These are phyloP conservation scores for Isurus oxyrinchus DNA, from an alignment of 2,113 vertebrate genomes.

Conservation along the genomic window DNA sequence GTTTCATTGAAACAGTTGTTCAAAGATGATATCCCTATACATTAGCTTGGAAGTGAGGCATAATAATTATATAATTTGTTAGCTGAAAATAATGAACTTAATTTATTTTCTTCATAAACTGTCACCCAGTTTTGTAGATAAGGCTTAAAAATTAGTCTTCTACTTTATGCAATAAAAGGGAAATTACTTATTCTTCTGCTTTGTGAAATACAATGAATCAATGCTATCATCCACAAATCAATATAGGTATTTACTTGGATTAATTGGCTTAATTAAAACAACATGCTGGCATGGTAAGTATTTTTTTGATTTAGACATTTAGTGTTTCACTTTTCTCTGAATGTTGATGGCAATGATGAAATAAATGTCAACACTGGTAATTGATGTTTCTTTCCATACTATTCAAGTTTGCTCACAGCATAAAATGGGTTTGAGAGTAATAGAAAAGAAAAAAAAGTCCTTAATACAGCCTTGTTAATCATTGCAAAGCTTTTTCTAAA, in stretches of 20 bases:
- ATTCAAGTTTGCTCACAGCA: not conserved
- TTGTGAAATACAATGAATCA: not conserved
- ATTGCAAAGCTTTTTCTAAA: not conserved
- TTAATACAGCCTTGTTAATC: not conserved
- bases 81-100: not conserved
- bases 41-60: not conserved
- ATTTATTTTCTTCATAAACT: slow-evolving; percentile 5
- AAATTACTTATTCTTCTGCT: not conserved
- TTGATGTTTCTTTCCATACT: not conserved
- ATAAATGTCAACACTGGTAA: not conserved
- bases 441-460: not conserved
- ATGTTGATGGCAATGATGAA: not conserved
- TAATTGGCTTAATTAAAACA: not conserved
- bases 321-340: not conserved
- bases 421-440: not conserved
- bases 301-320: not conserved
- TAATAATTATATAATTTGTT: slow-evolving; percentile 1
- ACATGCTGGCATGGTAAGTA: not conserved
- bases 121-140: not conserved
- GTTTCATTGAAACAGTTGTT: not conserved
- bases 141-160: not conserved
- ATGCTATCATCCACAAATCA: not conserved
- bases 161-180: not conserved
- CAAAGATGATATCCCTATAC: not conserved
- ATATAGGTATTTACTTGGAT: not conserved